Evolutionary conservation across 2,797 vertebrate species (phyloP).

Genomic region (Malurus splendens): DNA sequence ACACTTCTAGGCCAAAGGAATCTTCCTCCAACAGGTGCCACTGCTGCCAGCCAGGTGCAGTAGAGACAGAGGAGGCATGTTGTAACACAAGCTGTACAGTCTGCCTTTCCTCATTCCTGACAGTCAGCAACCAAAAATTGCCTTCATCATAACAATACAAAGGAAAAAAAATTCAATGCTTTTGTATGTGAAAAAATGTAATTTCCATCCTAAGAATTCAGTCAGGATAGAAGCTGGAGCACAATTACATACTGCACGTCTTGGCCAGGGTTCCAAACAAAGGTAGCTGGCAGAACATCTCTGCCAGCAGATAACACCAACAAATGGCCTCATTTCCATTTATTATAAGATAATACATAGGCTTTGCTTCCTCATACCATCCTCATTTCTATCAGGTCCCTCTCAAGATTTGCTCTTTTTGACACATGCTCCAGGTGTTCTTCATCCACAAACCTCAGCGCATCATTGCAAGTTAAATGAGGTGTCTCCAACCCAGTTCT

Average conservation of each 20-base stretch:
- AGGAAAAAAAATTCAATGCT: background rate
- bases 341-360: background rate
- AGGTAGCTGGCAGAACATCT: background rate
- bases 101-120: background rate
- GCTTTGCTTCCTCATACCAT: background rate
- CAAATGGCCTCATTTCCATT: constrained; percentile 10
- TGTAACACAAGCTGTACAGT: background rate
- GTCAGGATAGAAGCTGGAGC: background rate
- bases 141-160: background rate
- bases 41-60: background rate
- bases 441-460: background rate
- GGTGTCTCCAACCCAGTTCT: background rate
- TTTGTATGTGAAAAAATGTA: background rate
- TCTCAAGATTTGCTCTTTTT: background rate
- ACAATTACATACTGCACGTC: background rate
- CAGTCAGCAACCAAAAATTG: constrained; percentile 7
- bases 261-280: constrained; percentile 16
- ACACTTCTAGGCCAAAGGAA: background rate
- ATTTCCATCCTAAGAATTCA: constrained; percentile 9
- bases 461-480: background rate
- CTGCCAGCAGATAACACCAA: background rate
- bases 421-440: constrained; percentile 4
- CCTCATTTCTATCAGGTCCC: background rate
- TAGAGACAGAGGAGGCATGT: background rate
- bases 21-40: background rate